A percentile compares a stretch with the other conserved stretches of the same genome.
Evolutionary conservation across 2,888 invertebrate genomes (phyloP).

Genomic region (Metellina segmentata): DNA sequence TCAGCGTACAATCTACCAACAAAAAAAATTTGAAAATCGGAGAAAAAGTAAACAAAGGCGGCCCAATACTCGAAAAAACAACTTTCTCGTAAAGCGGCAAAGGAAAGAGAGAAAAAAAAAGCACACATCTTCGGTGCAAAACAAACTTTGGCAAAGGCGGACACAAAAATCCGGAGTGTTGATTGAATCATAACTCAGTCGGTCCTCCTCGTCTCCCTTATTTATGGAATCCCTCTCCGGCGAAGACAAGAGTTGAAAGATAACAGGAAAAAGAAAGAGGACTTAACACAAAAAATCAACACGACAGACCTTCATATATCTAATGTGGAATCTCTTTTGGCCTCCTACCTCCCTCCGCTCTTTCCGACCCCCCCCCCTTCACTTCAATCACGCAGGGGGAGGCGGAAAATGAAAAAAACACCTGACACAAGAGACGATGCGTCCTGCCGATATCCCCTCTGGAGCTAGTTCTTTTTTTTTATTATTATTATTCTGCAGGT

Average conservation of each 20-base stretch:
- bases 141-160: not conserved
- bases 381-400: not conserved
- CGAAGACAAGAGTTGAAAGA: conserved; percentile 5
- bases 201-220: not conserved
- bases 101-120: too few relatives aligned
- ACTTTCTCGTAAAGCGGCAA: too few relatives aligned
- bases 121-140: not conserved
- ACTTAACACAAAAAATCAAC: conserved; percentile 28
- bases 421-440: not conserved
- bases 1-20: too few relatives aligned
- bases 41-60: too few relatives aligned
- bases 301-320: conserved; percentile 32
- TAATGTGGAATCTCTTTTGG: conserved; percentile 27
- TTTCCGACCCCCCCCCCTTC: not conserved
- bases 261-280: not conserved
- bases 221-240: conserved; percentile 1
- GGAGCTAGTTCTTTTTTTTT: not conserved
- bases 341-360: not conserved
- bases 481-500: not conserved
- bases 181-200: conserved; percentile 42
- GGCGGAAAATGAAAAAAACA: not conserved
- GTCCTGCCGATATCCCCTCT: not conserved
- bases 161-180: conserved; percentile 1
- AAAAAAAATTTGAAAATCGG: too few relatives aligned
- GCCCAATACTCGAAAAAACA: too few relatives aligned